phyloP scores from a whole-genome alignment of 1,140 invertebrate genomes.

The Daktulosphaira vitifoliae region DNA sequence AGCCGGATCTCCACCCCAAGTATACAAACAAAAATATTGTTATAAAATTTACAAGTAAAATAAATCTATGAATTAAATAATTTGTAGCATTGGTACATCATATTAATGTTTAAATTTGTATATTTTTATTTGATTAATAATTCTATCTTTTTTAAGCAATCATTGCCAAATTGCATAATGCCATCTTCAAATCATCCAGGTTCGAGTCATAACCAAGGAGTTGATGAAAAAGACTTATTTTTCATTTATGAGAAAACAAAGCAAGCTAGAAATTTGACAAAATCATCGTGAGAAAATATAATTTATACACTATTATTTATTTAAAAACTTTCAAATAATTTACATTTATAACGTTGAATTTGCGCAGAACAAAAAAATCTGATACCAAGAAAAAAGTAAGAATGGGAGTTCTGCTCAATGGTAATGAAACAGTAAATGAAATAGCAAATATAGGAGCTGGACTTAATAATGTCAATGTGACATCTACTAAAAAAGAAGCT shows the following conservation, averaged over 20 bases:
- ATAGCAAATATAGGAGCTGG: slow-evolving; percentile 12
- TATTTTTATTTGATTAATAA: no score
- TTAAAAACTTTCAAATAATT: no score
- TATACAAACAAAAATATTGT: no score
- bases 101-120: no score
- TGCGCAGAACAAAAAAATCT: slow-evolving; percentile 9
- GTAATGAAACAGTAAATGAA: slow-evolving; percentile 25
- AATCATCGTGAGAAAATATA: background rate
- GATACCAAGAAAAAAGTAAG: slow-evolving; percentile 22
- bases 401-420: slow-evolving; percentile 23
- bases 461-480: slow-evolving; percentile 11
- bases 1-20: slow-evolving; percentile 11
- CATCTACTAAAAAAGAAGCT: slow-evolving; percentile 43
- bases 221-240: slow-evolving; percentile 17
- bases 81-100: no score
- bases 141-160: slow-evolving; percentile 22
- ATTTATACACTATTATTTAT: no score
- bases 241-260: slow-evolving; percentile 28
- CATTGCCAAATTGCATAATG: slow-evolving; percentile 18
- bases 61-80: no score
- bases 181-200: background rate
- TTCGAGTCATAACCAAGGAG: slow-evolving; percentile 18
- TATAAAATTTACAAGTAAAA: no score
- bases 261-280: slow-evolving; percentile 24
- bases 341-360: no score